Conservation (phyloP, 1,140 invertebrate genomes). For the Eupristina koningsbergeri region DNA sequence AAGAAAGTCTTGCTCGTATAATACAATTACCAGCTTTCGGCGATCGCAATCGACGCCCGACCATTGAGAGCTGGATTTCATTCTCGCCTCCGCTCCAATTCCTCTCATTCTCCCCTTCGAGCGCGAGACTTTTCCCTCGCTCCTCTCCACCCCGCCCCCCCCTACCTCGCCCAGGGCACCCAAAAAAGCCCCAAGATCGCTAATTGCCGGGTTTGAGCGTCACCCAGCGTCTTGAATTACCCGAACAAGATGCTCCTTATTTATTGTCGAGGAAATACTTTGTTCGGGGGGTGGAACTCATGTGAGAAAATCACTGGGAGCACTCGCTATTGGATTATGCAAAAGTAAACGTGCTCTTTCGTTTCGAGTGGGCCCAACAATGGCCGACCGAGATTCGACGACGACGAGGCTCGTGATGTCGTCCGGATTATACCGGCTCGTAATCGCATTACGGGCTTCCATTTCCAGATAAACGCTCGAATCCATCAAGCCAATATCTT, state of each 20-base stretch:
- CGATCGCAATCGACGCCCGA: conserved; percentile 20
- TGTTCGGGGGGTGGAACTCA: neutral
- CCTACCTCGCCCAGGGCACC: neutral
- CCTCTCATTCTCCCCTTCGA: neutral
- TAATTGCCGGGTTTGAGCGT: conserved; percentile 38
- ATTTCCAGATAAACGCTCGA: too few relatives aligned
- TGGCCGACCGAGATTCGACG: neutral
- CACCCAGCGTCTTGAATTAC: conserved; percentile 37
- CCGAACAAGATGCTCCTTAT: conserved; percentile 13
- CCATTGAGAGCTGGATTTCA: conserved; percentile 37
- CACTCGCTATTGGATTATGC: neutral
- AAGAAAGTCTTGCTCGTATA: conserved; percentile 39
- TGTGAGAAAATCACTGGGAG: neutral
- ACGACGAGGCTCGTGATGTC: neutral
- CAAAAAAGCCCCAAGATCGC: too few relatives aligned
- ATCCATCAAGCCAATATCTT: too few relatives aligned
- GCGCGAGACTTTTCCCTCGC: neutral
- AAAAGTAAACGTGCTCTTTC: neutral
- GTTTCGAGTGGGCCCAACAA: too few relatives aligned
- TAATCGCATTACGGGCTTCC: too few relatives aligned
- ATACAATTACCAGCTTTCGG: conserved; percentile 48
- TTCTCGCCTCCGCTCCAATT: neutral
- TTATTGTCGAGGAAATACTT: neutral
- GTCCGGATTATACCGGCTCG: too few relatives aligned
- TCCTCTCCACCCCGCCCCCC: conserved; percentile 8